Conservation (phyloP, 2,113 vertebrate genomes). For the Charadrius vociferus region DNA sequence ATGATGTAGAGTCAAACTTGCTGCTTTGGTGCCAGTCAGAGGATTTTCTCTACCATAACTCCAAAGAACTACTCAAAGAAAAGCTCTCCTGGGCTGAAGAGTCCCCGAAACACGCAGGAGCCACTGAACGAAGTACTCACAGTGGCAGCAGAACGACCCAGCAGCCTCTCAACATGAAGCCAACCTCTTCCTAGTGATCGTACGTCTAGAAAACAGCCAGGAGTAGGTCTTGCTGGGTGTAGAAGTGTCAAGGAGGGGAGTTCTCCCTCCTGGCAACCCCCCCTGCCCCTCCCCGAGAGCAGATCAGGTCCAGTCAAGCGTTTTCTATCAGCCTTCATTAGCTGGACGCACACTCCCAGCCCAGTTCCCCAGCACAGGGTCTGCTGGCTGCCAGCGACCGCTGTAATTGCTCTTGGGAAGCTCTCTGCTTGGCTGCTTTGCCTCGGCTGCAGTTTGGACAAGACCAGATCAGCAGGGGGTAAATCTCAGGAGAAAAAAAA, state of each 20-base stretch:
- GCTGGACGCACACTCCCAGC: neutral
- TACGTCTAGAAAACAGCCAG: neutral
- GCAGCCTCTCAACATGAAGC: fast-evolving
- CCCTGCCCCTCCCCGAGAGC: fast-evolving
- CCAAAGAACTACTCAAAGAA: neutral
- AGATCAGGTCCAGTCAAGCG: neutral
- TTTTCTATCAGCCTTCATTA: neutral
- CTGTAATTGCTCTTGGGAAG: neutral
- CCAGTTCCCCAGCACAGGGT: neutral
- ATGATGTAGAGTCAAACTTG: fast-evolving
- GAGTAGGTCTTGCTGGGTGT: neutral
- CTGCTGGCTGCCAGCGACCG: neutral
- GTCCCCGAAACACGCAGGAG: neutral
- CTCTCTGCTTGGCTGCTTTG: neutral
- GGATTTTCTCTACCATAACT: fast-evolving
- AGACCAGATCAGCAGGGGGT: neutral
- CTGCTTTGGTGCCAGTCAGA: neutral
- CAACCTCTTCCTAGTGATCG: fast-evolving
- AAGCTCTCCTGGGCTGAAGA: neutral
- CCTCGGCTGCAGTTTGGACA: neutral
- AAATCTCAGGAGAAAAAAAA: neutral
- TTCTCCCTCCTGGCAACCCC: neutral
- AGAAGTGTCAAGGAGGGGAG: neutral
- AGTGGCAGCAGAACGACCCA: neutral
- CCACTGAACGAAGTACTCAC: fast-evolving